phyloP scores from a whole-genome alignment of 2,888 invertebrate species.

The Pegoplata infirma region DNA sequence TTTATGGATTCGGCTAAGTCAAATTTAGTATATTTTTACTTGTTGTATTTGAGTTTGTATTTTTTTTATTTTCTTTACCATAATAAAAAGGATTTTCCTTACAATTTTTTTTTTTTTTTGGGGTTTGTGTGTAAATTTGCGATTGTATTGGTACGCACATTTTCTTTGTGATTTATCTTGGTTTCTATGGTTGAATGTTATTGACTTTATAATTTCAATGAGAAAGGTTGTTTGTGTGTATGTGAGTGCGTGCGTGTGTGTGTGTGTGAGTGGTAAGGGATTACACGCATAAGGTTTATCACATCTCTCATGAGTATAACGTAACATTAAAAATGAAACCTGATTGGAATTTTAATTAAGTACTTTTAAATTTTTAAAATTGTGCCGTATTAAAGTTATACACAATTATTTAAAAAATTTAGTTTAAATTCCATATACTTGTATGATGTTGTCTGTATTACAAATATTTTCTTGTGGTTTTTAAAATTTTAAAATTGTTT shows the following conservation, averaged over 20 bases:
- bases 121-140: not conserved
- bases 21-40: no score
- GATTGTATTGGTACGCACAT: not conserved
- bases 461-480: no score
- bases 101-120: conserved; percentile 4
- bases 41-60: no score
- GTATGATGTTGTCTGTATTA: no score
- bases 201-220: conserved; percentile 38
- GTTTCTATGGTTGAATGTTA: conserved; percentile 38
- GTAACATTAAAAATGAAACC: conserved; percentile 2
- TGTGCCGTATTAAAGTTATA: no score
- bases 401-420: no score
- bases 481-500: no score
- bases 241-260: no score
- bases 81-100: conserved; percentile 38
- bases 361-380: not conserved
- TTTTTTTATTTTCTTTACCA: conserved; percentile 38
- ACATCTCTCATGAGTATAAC: conserved; percentile 29
- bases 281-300: conserved; percentile 11
- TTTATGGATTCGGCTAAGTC: no score
- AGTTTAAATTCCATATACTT: no score
- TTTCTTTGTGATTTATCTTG: conserved; percentile 34
- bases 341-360: conserved; percentile 44
- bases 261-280: not conserved
- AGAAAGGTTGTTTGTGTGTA: no score